Percentiles rank a stretch among this genome's conserved stretches.
phyloP scores from a whole-genome alignment of 2,888 invertebrate species.

The Idaea aversata region DNA sequence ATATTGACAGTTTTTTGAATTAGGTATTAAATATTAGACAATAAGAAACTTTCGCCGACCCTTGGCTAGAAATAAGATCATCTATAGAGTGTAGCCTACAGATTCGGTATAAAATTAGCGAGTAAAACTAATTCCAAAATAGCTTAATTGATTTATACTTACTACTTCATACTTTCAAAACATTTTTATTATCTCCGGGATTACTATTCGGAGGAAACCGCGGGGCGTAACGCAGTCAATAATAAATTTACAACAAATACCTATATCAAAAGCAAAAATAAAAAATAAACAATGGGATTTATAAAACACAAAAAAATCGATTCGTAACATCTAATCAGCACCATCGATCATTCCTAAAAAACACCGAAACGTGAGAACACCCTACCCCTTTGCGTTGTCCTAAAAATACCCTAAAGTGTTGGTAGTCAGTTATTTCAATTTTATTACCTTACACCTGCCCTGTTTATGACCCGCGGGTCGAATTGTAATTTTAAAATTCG shows the following conservation, averaged over 20 bases:
- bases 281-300: conserved; percentile 11
- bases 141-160: no score
- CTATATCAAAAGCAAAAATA: neutral
- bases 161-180: no score
- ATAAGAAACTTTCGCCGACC: no score
- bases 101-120: no score
- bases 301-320: conserved; percentile 5
- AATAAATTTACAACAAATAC: neutral
- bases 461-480: neutral
- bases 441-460: neutral
- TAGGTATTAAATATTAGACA: no score
- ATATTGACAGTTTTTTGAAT: no score
- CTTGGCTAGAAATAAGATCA: no score
- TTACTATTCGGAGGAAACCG: neutral
- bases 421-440: neutral
- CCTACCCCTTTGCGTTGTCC: neutral
- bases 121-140: no score
- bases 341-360: neutral
- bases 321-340: conserved; percentile 5
- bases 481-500: neutral
- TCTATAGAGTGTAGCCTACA: no score
- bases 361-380: neutral
- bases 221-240: neutral
- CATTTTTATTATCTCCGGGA: no score
- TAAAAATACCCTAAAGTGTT: neutral